These are phyloP conservation scores for Thalassarche chlororhynchos DNA, from an alignment of 2,113 vertebrate genomes.

Conservation along the genomic window DNA sequence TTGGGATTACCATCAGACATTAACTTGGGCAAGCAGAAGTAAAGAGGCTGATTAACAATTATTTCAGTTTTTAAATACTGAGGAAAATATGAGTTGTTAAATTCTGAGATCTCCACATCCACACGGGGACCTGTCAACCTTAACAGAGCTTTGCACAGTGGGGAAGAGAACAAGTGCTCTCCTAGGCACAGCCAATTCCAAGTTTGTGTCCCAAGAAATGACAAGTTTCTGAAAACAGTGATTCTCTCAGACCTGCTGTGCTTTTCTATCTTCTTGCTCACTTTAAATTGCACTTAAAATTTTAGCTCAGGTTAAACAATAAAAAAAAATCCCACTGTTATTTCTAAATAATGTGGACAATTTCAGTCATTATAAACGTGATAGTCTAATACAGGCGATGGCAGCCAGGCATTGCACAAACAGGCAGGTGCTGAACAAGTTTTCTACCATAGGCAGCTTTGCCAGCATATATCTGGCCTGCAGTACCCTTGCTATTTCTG, in stretches of 20 bases:
- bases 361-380: neutral
- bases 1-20: neutral
- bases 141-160: neutral
- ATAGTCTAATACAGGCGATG: neutral
- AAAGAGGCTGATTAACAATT: neutral
- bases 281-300: neutral
- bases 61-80: neutral
- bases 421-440: constrained; percentile 37
- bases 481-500: constrained; percentile 47
- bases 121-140: neutral
- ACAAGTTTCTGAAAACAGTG: neutral
- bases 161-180: neutral
- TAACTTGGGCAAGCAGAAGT: neutral
- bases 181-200: neutral
- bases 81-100: neutral
- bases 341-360: neutral
- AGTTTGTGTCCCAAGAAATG: neutral
- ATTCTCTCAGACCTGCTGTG: neutral
- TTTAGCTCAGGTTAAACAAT: neutral
- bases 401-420: neutral
- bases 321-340: neutral
- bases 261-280: neutral
- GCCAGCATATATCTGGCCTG: constrained; percentile 40
- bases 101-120: neutral
- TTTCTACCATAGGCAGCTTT: neutral